A percentile compares a stretch with the other conserved stretches of the same genome.
These are phyloP conservation scores for Seira musarum DNA, from an alignment of 2,888 invertebrate species.

Conservation along the genomic window DNA sequence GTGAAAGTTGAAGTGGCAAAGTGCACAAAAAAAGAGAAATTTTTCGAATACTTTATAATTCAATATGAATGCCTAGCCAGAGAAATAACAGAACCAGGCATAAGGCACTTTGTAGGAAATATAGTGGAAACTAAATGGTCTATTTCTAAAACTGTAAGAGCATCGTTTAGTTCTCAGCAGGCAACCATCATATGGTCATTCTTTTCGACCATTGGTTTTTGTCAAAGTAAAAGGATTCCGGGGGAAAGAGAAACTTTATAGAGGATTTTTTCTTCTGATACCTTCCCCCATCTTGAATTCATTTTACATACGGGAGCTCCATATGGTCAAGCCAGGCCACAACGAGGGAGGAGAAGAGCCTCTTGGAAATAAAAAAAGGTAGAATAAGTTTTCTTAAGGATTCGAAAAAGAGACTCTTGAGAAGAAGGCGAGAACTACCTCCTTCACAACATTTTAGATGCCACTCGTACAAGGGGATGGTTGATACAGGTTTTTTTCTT, in stretches of 20 bases:
- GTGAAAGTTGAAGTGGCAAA: conserved; percentile 27
- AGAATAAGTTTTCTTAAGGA: too few relatives aligned
- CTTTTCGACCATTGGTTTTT: conserved; percentile 5
- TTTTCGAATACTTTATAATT: not conserved
- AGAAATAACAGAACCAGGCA: not conserved
- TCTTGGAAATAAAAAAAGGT: too few relatives aligned
- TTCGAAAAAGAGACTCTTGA: conserved; percentile 8
- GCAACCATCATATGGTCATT: conserved; percentile 43
- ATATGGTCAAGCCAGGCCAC: not conserved
- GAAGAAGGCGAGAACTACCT: conserved; percentile 18
- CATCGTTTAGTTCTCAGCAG: conserved; percentile 35
- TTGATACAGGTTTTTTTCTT: too few relatives aligned
- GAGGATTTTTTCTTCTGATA: not conserved
- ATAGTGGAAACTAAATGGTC: conserved; percentile 22
- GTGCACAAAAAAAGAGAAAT: conserved; percentile 16
- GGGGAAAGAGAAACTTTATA: not conserved
- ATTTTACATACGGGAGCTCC: conserved; percentile 17
- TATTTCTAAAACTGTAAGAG: conserved; percentile 17
- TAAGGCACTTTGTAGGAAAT: not conserved
- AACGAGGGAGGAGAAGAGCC: too few relatives aligned
- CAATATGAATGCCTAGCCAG: not conserved
- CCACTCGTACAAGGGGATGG: too few relatives aligned
- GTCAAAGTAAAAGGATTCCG: not conserved
- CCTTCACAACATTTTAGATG: too few relatives aligned
- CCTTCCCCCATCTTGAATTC: conserved; percentile 4